Conservation (phyloP, 2,113 vertebrate genomes). For the Acrocephalus kingi region DNA sequence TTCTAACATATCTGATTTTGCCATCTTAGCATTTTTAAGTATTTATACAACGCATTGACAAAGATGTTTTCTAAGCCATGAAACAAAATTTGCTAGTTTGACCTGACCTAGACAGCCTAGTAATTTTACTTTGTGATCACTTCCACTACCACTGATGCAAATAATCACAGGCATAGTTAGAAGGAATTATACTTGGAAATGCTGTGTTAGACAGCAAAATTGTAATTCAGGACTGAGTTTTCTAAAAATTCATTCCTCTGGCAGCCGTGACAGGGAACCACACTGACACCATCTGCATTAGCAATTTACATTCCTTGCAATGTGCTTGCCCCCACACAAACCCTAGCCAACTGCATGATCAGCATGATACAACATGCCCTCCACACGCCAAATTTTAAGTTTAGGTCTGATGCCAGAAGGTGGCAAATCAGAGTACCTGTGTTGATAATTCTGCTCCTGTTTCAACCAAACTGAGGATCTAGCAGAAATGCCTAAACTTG, state of each 20-base stretch:
- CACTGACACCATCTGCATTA: not conserved
- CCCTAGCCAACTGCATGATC: not conserved
- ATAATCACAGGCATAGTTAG: not conserved
- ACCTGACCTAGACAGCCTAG: not conserved
- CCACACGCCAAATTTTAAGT: not conserved
- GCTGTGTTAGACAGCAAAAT: not conserved
- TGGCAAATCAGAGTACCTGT: not conserved
- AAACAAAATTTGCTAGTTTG: not conserved
- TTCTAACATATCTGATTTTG: not conserved
- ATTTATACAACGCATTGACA: not conserved
- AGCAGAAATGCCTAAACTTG: not conserved
- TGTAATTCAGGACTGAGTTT: not conserved
- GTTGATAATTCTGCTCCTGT: not conserved
- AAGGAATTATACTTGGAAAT: constrained; percentile 5
- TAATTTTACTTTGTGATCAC: not conserved
- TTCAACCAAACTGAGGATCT: not conserved
- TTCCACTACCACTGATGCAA: not conserved
- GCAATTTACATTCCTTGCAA: not conserved
- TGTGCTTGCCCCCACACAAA: not conserved
- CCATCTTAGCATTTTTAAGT: not conserved
- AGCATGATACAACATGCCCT: not conserved
- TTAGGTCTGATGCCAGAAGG: not conserved
- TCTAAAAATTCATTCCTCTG: not conserved
- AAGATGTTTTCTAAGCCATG: not conserved
- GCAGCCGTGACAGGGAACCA: not conserved